phyloP scores from a whole-genome alignment of 1,140 invertebrate species.

The Frieseomelitta varia region DNA sequence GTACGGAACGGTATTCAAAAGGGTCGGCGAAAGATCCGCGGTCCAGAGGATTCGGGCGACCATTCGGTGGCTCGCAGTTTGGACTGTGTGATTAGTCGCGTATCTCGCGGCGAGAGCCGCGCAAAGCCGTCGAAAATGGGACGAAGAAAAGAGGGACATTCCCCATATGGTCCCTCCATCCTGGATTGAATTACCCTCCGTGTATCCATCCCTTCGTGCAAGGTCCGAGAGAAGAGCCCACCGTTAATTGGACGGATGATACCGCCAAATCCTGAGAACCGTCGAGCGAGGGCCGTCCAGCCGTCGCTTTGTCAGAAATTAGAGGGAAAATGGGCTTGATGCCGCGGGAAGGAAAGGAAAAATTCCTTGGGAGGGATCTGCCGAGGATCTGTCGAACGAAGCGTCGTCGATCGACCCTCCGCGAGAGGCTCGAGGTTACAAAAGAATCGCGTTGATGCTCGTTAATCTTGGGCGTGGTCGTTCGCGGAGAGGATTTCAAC shows the following conservation, averaged over 20 bases:
- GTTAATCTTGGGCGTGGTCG: constrained; percentile 41
- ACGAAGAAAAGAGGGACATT: constrained; percentile 8
- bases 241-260: constrained; percentile 70
- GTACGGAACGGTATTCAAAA: not conserved
- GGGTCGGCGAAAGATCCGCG: not conserved
- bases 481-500: not conserved
- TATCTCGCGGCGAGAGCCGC: not conserved
- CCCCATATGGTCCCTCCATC: not conserved
- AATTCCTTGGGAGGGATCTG: not conserved
- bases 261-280: constrained; percentile 61
- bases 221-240: constrained; percentile 11
- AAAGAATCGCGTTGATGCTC: constrained; percentile 27
- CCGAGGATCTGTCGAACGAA: not conserved
- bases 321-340: constrained; percentile 43
- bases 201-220: constrained; percentile 2
- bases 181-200: constrained; percentile 50
- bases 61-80: not conserved
- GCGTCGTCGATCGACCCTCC: constrained; percentile 4
- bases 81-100: constrained; percentile 35
- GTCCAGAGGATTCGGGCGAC: not conserved
- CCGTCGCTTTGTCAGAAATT: constrained; percentile 63
- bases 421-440: not conserved
- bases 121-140: constrained; percentile 35
- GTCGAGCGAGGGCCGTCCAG: constrained; percentile 27
- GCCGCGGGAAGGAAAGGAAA: not conserved